Conservation (phyloP, 2,113 vertebrate species). For the Bambusicola thoracicus region DNA sequence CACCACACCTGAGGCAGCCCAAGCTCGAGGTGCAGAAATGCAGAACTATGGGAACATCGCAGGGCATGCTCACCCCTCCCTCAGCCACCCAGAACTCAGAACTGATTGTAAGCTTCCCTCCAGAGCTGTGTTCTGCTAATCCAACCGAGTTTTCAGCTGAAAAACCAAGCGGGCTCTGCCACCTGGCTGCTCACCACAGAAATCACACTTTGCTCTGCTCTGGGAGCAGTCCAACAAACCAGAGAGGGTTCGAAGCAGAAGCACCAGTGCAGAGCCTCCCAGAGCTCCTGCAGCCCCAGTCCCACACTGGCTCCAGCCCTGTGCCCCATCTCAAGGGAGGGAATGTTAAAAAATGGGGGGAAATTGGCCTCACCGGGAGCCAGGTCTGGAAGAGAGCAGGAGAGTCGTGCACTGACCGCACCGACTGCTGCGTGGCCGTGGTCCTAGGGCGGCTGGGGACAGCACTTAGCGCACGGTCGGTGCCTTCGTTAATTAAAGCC, state of each 20-base stretch:
- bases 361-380: conserved; percentile 5
- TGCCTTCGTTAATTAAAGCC: conserved; percentile 63
- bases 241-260: neutral
- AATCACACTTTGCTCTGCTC: neutral
- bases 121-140: neutral
- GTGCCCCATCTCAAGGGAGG: neutral
- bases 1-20: neutral
- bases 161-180: conserved; percentile 18
- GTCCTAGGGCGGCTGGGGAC: neutral
- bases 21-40: rapidly evolving
- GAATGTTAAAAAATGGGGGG: neutral
- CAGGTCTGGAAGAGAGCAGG: neutral
- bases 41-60: neutral
- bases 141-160: rapidly evolving
- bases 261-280: neutral
- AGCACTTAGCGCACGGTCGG: conserved; percentile 6
- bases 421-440: neutral
- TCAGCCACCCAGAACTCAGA: neutral
- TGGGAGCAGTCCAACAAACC: neutral
- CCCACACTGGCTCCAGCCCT: neutral
- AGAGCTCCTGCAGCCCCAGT: neutral
- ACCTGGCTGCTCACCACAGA: conserved; percentile 29
- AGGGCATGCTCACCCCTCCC: neutral
- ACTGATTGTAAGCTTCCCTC: neutral
- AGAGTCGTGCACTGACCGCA: neutral